Conservation (phyloP, 2,888 invertebrate genomes). For the Rapana venosa region DNA sequence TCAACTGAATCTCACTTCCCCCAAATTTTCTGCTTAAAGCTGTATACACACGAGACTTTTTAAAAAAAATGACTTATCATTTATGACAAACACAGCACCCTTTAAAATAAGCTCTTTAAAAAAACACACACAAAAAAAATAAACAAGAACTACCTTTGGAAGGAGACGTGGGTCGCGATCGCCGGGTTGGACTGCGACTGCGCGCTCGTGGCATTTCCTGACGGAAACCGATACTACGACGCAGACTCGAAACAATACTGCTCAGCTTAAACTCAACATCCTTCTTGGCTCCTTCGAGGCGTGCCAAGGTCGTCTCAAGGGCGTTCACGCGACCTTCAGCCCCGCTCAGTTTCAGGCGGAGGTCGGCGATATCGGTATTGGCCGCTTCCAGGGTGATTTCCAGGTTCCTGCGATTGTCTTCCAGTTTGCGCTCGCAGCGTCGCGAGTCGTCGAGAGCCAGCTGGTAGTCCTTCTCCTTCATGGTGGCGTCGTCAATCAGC, state of each 20-base stretch:
- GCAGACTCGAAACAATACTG: constrained; percentile 89
- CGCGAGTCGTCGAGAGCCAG: constrained; percentile 92
- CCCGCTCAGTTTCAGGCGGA: constrained; percentile 74
- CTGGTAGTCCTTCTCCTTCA: constrained; percentile 90
- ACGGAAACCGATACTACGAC: constrained; percentile 92
- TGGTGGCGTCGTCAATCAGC: constrained; percentile 90
- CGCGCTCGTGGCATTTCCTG: constrained; percentile 72
- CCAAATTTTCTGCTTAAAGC: too few relatives aligned
- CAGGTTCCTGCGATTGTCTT: constrained; percentile 94
- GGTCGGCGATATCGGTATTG: constrained; percentile 89
- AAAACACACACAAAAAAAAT: too few relatives aligned
- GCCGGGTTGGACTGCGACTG: constrained; percentile 68
- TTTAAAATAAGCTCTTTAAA: neutral
- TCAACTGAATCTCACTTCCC: too few relatives aligned
- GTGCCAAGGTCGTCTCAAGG: constrained; percentile 88
- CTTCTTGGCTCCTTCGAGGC: constrained; percentile 83
- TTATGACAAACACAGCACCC: neutral
- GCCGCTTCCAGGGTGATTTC: constrained; percentile 92
- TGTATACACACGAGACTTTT: too few relatives aligned
- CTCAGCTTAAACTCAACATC: constrained; percentile 90
- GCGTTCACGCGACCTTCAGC: constrained; percentile 91
- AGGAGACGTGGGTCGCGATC: constrained; percentile 74
- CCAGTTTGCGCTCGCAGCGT: constrained; percentile 90
- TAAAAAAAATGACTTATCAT: too few relatives aligned
- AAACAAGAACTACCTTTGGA: constrained; percentile 76